Evolutionary conservation across 2,797 vertebrate genomes (phyloP).

Genomic region (Catharus ustulatus): DNA sequence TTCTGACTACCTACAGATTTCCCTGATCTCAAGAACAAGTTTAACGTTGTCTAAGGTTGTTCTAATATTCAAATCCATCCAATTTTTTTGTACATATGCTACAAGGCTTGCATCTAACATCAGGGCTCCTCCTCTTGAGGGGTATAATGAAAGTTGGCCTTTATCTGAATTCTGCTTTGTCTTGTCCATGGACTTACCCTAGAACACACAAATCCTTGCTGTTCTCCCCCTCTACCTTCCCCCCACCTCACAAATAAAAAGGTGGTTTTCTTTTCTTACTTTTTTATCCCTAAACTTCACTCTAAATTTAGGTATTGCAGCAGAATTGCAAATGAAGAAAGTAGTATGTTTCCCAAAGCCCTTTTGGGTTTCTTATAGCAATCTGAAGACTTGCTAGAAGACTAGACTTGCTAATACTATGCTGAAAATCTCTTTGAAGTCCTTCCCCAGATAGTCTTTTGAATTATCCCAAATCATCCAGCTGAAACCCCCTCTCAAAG

Average conservation of each 20-base stretch:
- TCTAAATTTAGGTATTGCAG: background rate
- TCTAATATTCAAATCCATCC: background rate
- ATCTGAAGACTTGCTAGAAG: background rate
- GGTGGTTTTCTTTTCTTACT: background rate
- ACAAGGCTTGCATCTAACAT: background rate
- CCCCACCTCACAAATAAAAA: rapidly evolving
- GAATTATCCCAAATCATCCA: background rate
- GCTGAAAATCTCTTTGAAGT: background rate
- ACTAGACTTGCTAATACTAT: background rate
- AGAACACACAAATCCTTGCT: background rate
- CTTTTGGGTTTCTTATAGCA: background rate
- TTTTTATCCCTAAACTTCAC: background rate
- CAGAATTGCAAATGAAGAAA: background rate
- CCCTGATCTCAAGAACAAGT: background rate
- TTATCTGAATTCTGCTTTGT: background rate
- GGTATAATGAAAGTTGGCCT: background rate
- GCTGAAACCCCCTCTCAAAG: background rate
- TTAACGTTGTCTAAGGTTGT: background rate
- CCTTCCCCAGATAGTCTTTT: background rate
- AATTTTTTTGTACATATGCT: background rate
- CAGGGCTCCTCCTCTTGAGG: background rate
- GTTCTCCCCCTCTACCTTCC: background rate
- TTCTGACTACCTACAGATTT: background rate
- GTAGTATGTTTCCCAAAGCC: background rate
- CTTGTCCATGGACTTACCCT: background rate